Conservation (phyloP, 2,113 vertebrate genomes). For the Corapipo altera region DNA sequence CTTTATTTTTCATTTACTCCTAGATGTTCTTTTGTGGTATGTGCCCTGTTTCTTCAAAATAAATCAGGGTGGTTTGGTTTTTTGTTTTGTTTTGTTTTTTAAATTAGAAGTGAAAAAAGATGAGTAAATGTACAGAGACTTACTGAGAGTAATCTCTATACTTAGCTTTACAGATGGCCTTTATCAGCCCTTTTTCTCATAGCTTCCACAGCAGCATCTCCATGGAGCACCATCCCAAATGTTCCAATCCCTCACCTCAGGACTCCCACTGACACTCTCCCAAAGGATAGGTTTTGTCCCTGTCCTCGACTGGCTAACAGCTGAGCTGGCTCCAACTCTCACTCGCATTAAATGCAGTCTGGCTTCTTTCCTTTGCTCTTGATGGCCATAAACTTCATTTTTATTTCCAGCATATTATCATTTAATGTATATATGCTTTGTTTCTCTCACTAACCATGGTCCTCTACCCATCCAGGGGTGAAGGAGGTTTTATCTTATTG, state of each 20-base stretch:
- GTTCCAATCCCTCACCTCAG: neutral
- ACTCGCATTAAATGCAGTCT: neutral
- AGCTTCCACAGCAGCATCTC: neutral
- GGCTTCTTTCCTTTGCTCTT: neutral
- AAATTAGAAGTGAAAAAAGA: neutral
- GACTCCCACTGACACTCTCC: neutral
- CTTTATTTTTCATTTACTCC: slow-evolving; percentile 21
- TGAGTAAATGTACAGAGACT: neutral
- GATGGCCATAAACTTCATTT: neutral
- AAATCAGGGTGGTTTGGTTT: neutral
- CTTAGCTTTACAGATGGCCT: neutral
- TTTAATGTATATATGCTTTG: accelerated
- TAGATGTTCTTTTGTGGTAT: neutral
- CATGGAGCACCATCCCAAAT: neutral
- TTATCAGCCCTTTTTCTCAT: neutral
- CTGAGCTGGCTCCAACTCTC: neutral
- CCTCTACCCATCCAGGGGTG: neutral
- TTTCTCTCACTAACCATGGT: neutral
- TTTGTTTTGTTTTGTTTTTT: neutral
- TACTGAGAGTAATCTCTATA: neutral
- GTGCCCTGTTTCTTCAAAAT: neutral
- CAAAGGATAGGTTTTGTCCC: neutral
- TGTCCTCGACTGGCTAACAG: neutral
- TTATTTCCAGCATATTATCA: neutral
- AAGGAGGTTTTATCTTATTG: neutral